phyloP scores from a whole-genome alignment of 2,797 vertebrate species.

The Urocyon cinereoargenteus region DNA sequence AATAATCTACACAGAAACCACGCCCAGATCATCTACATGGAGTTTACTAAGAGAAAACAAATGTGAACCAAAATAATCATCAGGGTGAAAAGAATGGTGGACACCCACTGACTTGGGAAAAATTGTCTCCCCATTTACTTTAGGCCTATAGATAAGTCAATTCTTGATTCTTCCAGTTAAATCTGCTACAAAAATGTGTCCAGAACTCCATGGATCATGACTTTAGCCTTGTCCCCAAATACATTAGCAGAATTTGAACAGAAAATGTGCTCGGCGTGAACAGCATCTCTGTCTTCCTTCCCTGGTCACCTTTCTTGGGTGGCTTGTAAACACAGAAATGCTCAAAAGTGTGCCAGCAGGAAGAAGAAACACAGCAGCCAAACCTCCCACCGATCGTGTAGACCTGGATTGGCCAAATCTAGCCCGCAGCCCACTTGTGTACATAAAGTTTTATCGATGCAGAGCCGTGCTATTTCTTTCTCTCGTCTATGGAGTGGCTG shows the following conservation, averaged over 20 bases:
- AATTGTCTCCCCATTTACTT: slow-evolving; percentile 1
- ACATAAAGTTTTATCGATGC: not conserved
- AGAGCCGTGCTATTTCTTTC: not conserved
- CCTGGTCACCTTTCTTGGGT: not conserved
- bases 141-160: not conserved
- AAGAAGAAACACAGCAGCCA: not conserved
- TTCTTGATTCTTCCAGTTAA: slow-evolving; percentile 30
- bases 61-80: not conserved
- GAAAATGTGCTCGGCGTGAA: not conserved
- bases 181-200: not conserved
- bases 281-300: not conserved
- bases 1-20: not conserved
- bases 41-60: slow-evolving; percentile 20
- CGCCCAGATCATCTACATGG: not conserved
- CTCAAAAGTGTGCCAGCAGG: not conserved
- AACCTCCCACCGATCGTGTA: not conserved
- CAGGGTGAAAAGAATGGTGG: not conserved
- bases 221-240: slow-evolving; percentile 37
- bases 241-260: slow-evolving; percentile 7
- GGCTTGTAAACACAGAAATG: not conserved
- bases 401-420: not conserved
- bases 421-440: not conserved
- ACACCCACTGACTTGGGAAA: not conserved
- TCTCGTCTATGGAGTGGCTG: not conserved
- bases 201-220: not conserved